Conservation (phyloP, 2,888 invertebrate genomes). For the Cynaeus angustus region DNA sequence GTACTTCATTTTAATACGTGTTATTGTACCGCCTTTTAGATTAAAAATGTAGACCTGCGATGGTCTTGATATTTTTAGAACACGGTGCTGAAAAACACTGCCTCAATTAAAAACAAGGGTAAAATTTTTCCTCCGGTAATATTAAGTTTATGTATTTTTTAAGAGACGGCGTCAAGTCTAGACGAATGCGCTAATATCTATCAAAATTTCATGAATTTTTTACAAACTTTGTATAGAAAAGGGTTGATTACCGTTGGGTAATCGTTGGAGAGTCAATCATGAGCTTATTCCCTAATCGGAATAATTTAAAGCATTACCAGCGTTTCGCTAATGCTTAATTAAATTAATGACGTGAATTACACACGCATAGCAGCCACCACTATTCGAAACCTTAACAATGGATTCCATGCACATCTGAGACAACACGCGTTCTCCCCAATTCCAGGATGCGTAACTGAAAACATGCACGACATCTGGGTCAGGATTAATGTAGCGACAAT, state of each 20-base stretch:
- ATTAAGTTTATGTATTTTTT: no score
- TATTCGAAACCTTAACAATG: conserved; percentile 40
- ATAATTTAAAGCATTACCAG: conserved; percentile 34
- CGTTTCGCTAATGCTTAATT: conserved; percentile 54
- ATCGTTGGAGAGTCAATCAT: conserved; percentile 25
- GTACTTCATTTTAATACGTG: no score
- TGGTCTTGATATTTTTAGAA: no score
- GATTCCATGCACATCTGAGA: conserved; percentile 47
- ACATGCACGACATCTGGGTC: conserved; percentile 59
- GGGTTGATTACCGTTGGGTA: no score
- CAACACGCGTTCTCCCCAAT: conserved; percentile 40
- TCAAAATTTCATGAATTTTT: no score
- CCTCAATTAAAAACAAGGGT: no score
- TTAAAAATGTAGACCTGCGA: no score
- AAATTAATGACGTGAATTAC: conserved; percentile 52
- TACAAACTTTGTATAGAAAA: neutral
- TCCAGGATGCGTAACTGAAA: conserved; percentile 56
- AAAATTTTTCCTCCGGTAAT: no score
- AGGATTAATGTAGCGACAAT: conserved; percentile 66
- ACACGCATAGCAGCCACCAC: conserved; percentile 44
- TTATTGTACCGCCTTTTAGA: no score
- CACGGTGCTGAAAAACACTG: no score
- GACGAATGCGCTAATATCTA: no score
- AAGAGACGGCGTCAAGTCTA: no score
- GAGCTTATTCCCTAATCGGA: neutral